Evolutionary conservation across 53 echinoderm and acorn worm genomes (phyloP), one percentile per base, ranked within the genome.

Genomic region (Apostichopus leukothele): DNA sequence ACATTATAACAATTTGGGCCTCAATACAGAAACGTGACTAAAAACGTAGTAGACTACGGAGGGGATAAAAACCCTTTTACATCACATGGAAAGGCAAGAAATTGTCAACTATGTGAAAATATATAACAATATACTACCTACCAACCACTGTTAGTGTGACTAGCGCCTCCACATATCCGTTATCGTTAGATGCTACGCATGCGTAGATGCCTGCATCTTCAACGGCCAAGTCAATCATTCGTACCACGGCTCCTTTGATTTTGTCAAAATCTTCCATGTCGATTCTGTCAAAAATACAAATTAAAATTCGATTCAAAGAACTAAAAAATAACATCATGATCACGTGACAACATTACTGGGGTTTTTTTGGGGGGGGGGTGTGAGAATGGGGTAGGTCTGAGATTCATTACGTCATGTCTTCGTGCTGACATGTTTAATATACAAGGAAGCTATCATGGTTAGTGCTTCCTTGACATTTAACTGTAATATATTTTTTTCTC

Each of bases 161-260:
- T 10, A 89, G 51, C 14, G 90, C 90, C 51, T 92, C 90, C 14
- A 90, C 91, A 5, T 91, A 79, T 3, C 98, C 98, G 18, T 77
- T 90, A 16, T 90, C 78, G 86, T 98, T 98, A 76, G 93, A 93
- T 1, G 98, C 98, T 3, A 86, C 83, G 76, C 98, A 98, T 85
- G 80, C 90, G 87, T 98, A 98, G 7, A 91, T 88, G 12, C 95
- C 98, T 1, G 91, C 92, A 73, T 98, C 98, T 52, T 93, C 87
- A 0, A 91, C 75, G 9, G 77, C 80, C 50, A 95, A 79, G 75
- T 98, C 94, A 12, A 90, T 81, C 9, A 98, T 89, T 21, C 91
- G 89, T 68, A 96, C 88, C 18, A 75, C 74, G n/a, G 88, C 74
- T 26, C 85, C 85, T 18, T 67, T 26, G 14, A 85, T 0, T 85